Evolutionary conservation across 2,113 vertebrate genomes (phyloP), one percentile per base, ranked within the genome.

Genomic region (Pristiophorus japonicus): DNA sequence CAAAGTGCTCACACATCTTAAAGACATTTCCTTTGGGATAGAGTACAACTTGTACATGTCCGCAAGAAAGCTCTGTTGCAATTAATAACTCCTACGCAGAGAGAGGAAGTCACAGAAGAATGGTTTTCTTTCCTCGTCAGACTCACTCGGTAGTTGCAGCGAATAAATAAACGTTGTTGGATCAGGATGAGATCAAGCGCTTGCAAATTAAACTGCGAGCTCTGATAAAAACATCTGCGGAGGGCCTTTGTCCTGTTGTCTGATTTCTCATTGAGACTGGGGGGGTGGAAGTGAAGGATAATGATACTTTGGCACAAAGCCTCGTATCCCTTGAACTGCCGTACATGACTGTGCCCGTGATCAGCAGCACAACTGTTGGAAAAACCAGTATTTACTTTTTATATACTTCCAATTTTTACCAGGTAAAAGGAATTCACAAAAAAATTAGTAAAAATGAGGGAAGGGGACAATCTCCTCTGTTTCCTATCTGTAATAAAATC

Each of bases 21-120:
- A n/a, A 90, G 47, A 59, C 85, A 90, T 90, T 90, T 90, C 47
- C 87, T 90, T 90, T 90, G 51, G 8, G 87, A 90, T 34, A 90
- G 59, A 34, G 34, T 87, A 87, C 84, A 90, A 16, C 3, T 55
- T 90, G 87, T 59, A 59, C 51, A n/a, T 59, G 51, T 59, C 87
- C 30, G 30, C 51, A 90, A 59, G 10, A 27, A 59, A 16, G 24
- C 11, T 90, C 51, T 30, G 0, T 11, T 59, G 87, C 12, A 30
- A 90, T 59, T 59, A 59, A 90, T 90, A 59, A 59, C 87, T 59
- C 47, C 47, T n/a, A 90, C 51, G 0, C 87, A 34, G 11, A 30
- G 85, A 88, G 51, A 62, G 87, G 51, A 59, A 90, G 11, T 90
- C 27, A 75, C 27, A 75, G 70, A 34, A 10, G 30, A 90, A 90